Conservation (phyloP, 2,113 vertebrate species). For the Motacilla alba region DNA sequence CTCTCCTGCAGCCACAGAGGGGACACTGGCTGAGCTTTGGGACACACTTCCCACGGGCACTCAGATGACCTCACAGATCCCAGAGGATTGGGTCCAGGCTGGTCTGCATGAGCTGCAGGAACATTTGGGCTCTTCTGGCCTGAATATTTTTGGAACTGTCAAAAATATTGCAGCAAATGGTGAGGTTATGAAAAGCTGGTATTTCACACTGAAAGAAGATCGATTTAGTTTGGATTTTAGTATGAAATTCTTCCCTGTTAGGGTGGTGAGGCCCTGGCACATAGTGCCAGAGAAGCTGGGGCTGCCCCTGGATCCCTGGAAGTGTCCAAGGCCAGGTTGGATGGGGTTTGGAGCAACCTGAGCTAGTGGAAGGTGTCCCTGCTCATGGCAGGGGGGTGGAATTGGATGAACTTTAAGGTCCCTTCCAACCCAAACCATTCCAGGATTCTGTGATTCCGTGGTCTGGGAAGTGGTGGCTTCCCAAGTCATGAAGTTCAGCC, state of each 20-base stretch:
- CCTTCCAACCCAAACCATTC: not conserved
- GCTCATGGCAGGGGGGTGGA: accelerated
- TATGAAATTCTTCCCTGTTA: not conserved
- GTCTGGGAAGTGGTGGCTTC: not conserved
- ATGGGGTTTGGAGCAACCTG: accelerated
- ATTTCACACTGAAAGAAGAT: not conserved
- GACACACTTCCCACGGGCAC: not conserved
- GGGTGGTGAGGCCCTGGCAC: accelerated
- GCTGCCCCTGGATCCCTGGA: not conserved
- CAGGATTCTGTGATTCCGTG: not conserved
- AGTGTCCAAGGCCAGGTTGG: not conserved
- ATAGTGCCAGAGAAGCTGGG: not conserved
- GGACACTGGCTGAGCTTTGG: not conserved
- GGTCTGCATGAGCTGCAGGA: not conserved
- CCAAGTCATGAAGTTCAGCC: not conserved
- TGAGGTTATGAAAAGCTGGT: not conserved
- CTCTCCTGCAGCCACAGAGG: not conserved
- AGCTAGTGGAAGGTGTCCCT: accelerated
- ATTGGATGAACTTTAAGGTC: not conserved
- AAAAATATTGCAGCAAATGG: not conserved
- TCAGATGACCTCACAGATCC: not conserved
- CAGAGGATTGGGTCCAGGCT: not conserved
- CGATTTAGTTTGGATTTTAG: not conserved
- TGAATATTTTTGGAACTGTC: not conserved
- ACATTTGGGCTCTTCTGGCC: not conserved